A percentile compares a stretch with the other conserved stretches of the same genome.
Conservation (phyloP, 1,140 invertebrate genomes). For the Leptinotarsa defecta region DNA sequence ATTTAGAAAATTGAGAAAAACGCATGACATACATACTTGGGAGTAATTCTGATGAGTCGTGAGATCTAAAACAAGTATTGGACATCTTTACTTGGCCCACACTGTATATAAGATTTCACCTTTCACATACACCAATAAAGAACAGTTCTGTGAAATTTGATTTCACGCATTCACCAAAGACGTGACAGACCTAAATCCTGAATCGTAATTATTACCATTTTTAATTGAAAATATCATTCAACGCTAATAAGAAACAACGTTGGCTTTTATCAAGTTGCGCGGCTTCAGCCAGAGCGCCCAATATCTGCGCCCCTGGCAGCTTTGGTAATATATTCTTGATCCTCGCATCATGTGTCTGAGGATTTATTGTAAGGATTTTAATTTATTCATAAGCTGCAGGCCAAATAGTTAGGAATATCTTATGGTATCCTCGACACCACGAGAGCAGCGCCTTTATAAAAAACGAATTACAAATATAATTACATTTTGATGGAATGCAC, state of each 20-base stretch:
- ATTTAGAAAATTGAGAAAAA: too few species aligned
- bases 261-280: constrained; percentile 9
- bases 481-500: constrained; percentile 50
- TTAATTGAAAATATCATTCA: constrained; percentile 23
- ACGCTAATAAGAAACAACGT: constrained; percentile 21
- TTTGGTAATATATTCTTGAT: constrained; percentile 50
- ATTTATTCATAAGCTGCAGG: constrained; percentile 50
- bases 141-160: constrained; percentile 19
- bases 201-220: constrained; percentile 23
- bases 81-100: too few species aligned
- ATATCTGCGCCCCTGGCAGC: constrained; percentile 39
- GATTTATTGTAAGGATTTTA: constrained; percentile 54
- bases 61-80: too few species aligned
- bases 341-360: constrained; percentile 40
- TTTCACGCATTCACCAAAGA: constrained; percentile 19
- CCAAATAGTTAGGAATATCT: constrained; percentile 48
- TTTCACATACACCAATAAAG: background rate
- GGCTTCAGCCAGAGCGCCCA: background rate
- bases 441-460: constrained; percentile 38
- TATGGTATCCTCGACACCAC: constrained; percentile 42
- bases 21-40: too few species aligned
- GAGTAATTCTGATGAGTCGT: too few species aligned
- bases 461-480: constrained; percentile 51
- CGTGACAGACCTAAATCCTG: constrained; percentile 13
- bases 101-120: too few species aligned